phyloP scores from a whole-genome alignment of 1,140 invertebrate genomes.

The Drosophila hydei region DNA sequence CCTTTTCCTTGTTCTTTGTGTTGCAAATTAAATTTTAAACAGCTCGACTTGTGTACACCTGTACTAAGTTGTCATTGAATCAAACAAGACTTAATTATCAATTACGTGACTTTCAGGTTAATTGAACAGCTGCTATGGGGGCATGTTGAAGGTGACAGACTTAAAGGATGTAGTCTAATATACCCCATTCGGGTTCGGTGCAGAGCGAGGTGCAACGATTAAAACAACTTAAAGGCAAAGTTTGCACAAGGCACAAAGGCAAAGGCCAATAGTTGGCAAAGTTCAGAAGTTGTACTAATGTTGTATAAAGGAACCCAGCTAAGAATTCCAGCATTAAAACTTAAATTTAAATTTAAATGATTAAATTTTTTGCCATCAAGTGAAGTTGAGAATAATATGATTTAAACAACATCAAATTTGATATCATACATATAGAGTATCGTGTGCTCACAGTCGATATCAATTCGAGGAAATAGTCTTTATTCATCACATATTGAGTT shows the following conservation, averaged over 20 bases:
- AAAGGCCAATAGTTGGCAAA: neutral
- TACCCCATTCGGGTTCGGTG: neutral
- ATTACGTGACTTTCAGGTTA: too few relatives aligned
- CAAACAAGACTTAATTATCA: too few relatives aligned
- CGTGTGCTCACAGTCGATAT: too few relatives aligned
- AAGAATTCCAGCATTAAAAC: conserved; percentile 1
- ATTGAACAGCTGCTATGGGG: too few relatives aligned
- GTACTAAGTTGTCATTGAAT: neutral
- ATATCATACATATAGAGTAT: too few relatives aligned
- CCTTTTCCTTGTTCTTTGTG: neutral
- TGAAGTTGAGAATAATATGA: neutral
- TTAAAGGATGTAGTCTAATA: too few relatives aligned
- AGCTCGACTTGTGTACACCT: neutral
- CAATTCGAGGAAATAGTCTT: too few relatives aligned
- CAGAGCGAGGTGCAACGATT: neutral
- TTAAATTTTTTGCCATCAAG: too few relatives aligned
- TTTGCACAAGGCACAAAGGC: conserved; percentile 19
- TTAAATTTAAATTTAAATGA: conserved; percentile 1
- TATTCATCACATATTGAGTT: too few relatives aligned
- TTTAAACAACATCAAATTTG: neutral
- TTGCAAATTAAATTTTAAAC: neutral
- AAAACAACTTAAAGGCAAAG: conserved; percentile 17
- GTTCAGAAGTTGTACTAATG: conserved; percentile 2
- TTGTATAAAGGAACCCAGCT: conserved; percentile 18
- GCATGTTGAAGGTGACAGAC: too few relatives aligned